Evolutionary conservation across 2,888 invertebrate species (phyloP).

Genomic region (Nephrotoma guestfalica): DNA sequence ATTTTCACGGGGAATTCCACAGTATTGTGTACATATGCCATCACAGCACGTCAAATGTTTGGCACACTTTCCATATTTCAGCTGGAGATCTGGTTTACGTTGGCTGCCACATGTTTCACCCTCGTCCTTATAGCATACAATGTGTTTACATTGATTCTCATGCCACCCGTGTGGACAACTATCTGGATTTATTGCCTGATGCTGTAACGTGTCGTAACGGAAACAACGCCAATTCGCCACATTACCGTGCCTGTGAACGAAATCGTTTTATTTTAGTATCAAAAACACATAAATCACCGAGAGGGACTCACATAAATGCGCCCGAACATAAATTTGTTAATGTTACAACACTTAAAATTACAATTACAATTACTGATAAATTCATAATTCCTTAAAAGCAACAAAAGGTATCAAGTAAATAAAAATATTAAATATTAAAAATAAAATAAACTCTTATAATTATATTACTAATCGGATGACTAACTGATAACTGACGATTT

Average conservation of each 20-base stretch:
- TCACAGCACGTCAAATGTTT: not conserved
- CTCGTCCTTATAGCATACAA: not conserved
- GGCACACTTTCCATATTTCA: not conserved
- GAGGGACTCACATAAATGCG: not conserved
- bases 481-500: not conserved
- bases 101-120: not conserved
- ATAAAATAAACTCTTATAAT: not conserved
- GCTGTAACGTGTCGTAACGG: not conserved
- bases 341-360: not conserved
- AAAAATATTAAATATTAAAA: not conserved
- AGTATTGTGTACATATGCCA: not conserved
- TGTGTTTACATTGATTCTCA: not conserved
- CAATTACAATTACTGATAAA: not conserved
- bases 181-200: not conserved
- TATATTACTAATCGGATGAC: not conserved
- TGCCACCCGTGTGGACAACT: not conserved
- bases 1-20: not conserved
- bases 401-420: too few species aligned
- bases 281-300: not conserved
- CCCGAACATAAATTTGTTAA: not conserved
- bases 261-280: not conserved
- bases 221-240: not conserved
- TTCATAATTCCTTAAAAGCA: not conserved
- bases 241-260: not conserved
- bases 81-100: not conserved